A percentile compares a stretch with the other conserved stretches of the same genome.
These are phyloP conservation scores for Pseudomyrmex dendroicus DNA, from an alignment of 1,140 invertebrate species.

Conservation along the genomic window DNA sequence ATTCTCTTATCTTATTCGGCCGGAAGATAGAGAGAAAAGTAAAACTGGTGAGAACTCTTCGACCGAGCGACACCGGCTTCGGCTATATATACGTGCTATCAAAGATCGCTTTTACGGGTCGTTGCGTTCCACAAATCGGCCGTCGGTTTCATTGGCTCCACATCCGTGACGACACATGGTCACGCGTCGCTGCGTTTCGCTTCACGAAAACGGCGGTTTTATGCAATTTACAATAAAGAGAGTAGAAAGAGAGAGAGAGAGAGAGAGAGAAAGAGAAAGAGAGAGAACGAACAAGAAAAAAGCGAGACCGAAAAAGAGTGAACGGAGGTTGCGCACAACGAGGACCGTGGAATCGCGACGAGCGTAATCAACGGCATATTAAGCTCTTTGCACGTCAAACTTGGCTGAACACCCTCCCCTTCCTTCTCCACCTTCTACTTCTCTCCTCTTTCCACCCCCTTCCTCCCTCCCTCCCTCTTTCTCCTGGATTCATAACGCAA, in stretches of 20 bases:
- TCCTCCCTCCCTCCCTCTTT: constrained; percentile 8
- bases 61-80: constrained; percentile 37
- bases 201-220: constrained; percentile 56
- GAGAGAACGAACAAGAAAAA: not conserved
- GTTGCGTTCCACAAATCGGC: constrained; percentile 74
- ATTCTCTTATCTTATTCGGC: no score
- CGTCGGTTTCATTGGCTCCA: constrained; percentile 70
- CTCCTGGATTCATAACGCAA: constrained; percentile 77
- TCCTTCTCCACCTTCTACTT: no score
- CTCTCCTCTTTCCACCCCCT: not conserved
- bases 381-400: constrained; percentile 73
- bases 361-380: constrained; percentile 72
- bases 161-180: constrained; percentile 54
- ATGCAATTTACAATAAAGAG: constrained; percentile 43
- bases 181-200: constrained; percentile 20
- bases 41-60: not conserved
- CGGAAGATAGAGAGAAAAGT: not conserved
- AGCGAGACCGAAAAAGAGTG: not conserved
- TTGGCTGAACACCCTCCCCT: constrained; percentile 55
- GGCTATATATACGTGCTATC: constrained; percentile 53
- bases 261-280: not conserved
- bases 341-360: constrained; percentile 68
- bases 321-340: constrained; percentile 3
- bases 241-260: not conserved
- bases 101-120: constrained; percentile 74